These are phyloP conservation scores for Agrotis puta DNA, from an alignment of 2,888 invertebrate species.

Conservation along the genomic window DNA sequence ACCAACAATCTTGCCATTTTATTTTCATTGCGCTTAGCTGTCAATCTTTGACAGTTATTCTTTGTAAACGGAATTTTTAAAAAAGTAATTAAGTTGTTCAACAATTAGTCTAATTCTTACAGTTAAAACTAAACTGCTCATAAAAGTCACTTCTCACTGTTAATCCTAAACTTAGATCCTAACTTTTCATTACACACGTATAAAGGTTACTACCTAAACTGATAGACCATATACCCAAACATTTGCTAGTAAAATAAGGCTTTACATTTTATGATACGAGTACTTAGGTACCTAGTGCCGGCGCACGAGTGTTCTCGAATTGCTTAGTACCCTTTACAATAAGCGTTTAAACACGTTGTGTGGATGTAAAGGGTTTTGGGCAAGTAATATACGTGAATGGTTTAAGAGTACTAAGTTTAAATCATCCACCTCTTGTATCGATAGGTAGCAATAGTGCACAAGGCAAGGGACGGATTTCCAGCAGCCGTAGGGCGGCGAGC, in stretches of 20 bases:
- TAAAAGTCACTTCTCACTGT: conserved; percentile 14
- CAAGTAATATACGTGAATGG: not conserved
- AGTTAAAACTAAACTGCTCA: not conserved
- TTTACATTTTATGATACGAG: conserved; percentile 60
- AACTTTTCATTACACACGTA: not conserved
- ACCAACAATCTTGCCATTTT: no score
- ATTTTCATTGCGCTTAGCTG: no score
- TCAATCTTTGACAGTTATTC: no score
- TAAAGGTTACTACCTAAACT: not conserved
- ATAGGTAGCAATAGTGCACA: no score
- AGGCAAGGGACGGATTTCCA: no score
- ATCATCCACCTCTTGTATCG: not conserved
- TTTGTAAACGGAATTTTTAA: no score
- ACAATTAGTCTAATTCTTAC: no score
- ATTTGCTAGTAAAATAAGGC: conserved; percentile 3
- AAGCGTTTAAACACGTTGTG: conserved; percentile 53
- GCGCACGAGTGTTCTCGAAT: conserved; percentile 41
- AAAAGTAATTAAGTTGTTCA: not conserved
- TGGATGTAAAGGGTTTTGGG: conserved; percentile 17
- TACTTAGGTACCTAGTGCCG: conserved; percentile 5
- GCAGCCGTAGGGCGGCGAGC: no score
- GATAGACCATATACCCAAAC: not conserved
- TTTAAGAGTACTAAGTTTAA: conserved; percentile 4
- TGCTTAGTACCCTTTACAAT: conserved; percentile 51
- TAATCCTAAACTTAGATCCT: not conserved